Base-by-base conservation (phyloP, 1,140 invertebrate genomes). In the Neodiprion pinetum region DNA sequence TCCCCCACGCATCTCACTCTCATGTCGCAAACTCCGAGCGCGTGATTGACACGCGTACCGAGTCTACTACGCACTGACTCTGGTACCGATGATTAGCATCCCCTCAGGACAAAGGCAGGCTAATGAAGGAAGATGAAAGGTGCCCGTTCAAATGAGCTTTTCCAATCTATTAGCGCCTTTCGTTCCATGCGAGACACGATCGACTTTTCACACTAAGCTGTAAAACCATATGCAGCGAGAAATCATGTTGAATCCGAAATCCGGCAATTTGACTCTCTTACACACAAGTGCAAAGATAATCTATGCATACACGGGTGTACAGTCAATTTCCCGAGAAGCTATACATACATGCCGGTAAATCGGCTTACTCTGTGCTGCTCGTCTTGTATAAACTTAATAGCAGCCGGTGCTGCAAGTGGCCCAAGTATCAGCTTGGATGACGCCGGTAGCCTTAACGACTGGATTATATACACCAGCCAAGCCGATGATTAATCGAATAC, bases 401-500 rank as follows among this genome's bases (percentile, higher is more conserved):
- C 40, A 69, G 14, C 40, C 67, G 10, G 40, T 17, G 40, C 11
- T 12, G 67, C 28, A 40, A 40, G 53, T 61, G 5, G 11, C 53
- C 28, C 28, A 17, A 61, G 53, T 61, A 61, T 61, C 8, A 17
- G 53, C n/a, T 61, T 17, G 53, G 53, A 61, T 61, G 53, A 21
- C 23, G 67, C 40, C 11, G 21, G 21, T 70, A 75, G 73, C 72
- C 79, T 81, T 82, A 81, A 80, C 80, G 81, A 76, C 78, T 77
- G 75, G 77, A 83, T 83, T 82, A 82, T 40, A 40, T 76, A 77
- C 50, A 66, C 28, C 28, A 72, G 72, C 77, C 76, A 78, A 83
- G 73, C 81, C 80, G 80, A 82, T 81, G 81, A 83, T 84, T 83
- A 83, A 84, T 84, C 80, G 83, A 83, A 83, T 76, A 81, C 78